Conservation (phyloP, 2,888 invertebrate genomes). For the Acronicta leporina region DNA sequence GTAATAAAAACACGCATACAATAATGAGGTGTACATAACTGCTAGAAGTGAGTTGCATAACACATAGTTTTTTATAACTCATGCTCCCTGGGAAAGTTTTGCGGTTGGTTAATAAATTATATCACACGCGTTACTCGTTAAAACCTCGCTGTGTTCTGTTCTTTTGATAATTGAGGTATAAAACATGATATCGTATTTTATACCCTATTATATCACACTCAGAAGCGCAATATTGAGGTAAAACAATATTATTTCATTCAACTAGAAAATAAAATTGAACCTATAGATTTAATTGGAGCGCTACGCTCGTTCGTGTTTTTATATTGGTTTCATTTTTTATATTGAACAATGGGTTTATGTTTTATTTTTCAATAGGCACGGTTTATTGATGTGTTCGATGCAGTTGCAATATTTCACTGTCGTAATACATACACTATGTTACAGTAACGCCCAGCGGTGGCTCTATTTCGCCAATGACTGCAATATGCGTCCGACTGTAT, state of each 20-base stretch:
- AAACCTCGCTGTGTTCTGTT: conserved; percentile 19
- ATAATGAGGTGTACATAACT: conserved; percentile 33
- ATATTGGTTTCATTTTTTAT: conserved; percentile 14
- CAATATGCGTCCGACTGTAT: conserved; percentile 65
- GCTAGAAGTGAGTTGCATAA: conserved; percentile 20
- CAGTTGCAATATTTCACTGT: conserved; percentile 61
- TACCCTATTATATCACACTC: not conserved
- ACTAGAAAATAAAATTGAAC: conserved; percentile 13
- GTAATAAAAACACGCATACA: conserved; percentile 27
- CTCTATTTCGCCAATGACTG: conserved; percentile 60
- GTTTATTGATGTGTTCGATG: conserved; percentile 54
- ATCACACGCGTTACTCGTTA: conserved; percentile 21
- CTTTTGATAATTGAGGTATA: not conserved
- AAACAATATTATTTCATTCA: conserved; percentile 10
- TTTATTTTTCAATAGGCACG: conserved; percentile 41
- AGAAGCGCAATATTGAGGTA: conserved; percentile 5
- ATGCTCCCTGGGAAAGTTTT: conserved; percentile 22
- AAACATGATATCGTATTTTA: not conserved
- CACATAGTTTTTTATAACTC: conserved; percentile 39
- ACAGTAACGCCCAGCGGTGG: conserved; percentile 45
- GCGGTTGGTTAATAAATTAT: conserved; percentile 41
- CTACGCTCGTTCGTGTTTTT: not conserved
- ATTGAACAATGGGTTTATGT: conserved; percentile 25
- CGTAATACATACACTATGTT: conserved; percentile 42
- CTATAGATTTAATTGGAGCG: conserved; percentile 17